Evolutionary conservation across 1,140 invertebrate genomes (phyloP).

Genomic region (Drosophila kurseongensis): DNA sequence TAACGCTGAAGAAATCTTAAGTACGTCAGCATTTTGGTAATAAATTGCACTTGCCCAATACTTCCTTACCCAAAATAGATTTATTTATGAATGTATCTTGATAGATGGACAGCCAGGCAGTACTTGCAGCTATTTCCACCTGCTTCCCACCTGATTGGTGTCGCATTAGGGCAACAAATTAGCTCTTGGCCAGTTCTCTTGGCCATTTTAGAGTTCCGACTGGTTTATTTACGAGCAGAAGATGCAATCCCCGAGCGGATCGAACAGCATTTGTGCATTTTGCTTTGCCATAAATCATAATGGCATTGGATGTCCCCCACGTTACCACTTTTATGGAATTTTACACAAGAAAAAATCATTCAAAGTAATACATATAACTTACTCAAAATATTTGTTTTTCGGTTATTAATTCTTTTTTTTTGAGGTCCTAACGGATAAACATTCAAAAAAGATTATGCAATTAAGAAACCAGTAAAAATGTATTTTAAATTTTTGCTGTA

Average conservation of each 20-base stretch:
- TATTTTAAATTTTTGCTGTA: no score
- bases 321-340: neutral
- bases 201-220: conserved; percentile 36
- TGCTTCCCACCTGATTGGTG: conserved; percentile 45
- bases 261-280: conserved; percentile 76
- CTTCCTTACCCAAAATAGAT: conserved; percentile 39
- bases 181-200: conserved; percentile 47
- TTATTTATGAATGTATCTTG: conserved; percentile 47
- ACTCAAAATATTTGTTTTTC: no score
- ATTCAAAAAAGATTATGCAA: no score
- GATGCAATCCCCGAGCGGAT: conserved; percentile 63
- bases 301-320: conserved; percentile 37
- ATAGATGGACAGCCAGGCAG: conserved; percentile 20
- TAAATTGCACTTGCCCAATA: conserved; percentile 42
- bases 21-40: conserved; percentile 48
- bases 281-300: conserved; percentile 76
- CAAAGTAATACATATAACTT: no score
- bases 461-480: no score
- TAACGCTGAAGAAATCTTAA: conserved; percentile 33
- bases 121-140: conserved; percentile 16
- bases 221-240: conserved; percentile 62
- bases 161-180: conserved; percentile 76
- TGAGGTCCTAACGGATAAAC: no score
- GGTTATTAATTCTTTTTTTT: no score
- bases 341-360: conserved; percentile 1